phyloP scores from a whole-genome alignment of 2,888 invertebrate species.

The Dryocosmus kuriphilus region DNA sequence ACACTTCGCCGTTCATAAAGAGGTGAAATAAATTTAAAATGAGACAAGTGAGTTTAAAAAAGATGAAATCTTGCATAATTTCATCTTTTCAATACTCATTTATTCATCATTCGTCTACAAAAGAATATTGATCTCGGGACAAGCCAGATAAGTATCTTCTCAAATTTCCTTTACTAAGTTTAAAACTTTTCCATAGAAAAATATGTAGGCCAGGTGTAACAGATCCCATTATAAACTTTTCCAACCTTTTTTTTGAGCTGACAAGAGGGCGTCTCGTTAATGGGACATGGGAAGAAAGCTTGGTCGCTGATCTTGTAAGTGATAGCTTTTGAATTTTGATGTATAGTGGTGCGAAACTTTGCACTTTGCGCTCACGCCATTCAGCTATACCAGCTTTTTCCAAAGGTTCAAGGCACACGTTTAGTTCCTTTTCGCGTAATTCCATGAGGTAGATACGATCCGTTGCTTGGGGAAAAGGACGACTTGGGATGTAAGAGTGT shows the following conservation, averaged over 20 bases:
- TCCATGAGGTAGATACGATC: conserved; percentile 55
- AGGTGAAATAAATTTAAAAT: conserved; percentile 54
- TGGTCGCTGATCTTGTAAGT: conserved; percentile 14
- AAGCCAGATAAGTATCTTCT: not conserved
- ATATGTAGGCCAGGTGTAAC: conserved; percentile 3
- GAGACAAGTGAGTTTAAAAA: not conserved
- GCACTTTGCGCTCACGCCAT: conserved; percentile 1
- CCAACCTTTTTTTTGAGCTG: not conserved
- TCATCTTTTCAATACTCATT: not conserved
- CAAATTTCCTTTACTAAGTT: not conserved
- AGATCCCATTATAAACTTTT: conserved; percentile 12
- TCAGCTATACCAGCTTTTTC: conserved; percentile 41
- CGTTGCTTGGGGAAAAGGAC: conserved; percentile 59
- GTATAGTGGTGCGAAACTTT: not conserved
- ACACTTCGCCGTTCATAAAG: conserved; percentile 59
- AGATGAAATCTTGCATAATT: not conserved
- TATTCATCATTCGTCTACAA: not conserved
- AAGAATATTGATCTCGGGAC: not conserved
- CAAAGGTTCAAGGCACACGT: not conserved
- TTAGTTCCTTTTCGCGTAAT: conserved; percentile 44
- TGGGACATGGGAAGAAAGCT: not conserved
- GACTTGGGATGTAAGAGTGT: conserved; percentile 70
- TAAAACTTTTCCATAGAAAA: conserved; percentile 13
- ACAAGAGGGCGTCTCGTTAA: not conserved
- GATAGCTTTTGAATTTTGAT: conserved; percentile 30